These are phyloP conservation scores for Rhea americana DNA, from an alignment of 2,113 vertebrate genomes.

Conservation along the genomic window DNA sequence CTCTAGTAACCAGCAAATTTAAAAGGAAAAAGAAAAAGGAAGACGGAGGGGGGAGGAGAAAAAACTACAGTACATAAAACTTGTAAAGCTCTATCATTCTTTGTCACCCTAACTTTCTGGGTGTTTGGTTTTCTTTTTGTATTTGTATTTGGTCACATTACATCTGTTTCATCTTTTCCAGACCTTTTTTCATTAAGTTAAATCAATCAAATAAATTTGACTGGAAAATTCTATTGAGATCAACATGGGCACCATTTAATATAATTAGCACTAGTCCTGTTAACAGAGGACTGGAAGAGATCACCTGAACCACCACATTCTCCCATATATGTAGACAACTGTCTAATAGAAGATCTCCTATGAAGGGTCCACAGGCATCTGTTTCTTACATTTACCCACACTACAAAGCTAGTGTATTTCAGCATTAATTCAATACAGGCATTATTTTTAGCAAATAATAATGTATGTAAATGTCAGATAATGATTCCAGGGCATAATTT, in stretches of 20 bases:
- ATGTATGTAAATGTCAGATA: not conserved
- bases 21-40: not conserved
- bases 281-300: not conserved
- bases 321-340: too few relatives aligned
- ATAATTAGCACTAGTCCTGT: not conserved
- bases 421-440: not conserved
- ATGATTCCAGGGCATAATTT: not conserved
- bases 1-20: not conserved
- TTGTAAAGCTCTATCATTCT: not conserved
- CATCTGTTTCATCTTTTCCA: not conserved
- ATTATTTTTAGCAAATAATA: not conserved
- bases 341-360: not conserved
- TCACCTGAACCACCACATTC: too few relatives aligned
- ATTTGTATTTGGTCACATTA: not conserved
- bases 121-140: not conserved
- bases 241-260: not conserved
- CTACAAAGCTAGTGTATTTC: not conserved
- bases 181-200: not conserved
- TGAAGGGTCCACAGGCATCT: not conserved
- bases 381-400: too few relatives aligned
- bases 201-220: not conserved
- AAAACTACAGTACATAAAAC: not conserved
- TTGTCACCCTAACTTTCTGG: not conserved
- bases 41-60: not conserved
- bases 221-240: not conserved